Evolutionary conservation across 1,140 invertebrate species (phyloP).

Genomic region (Trichonephila inaurata): DNA sequence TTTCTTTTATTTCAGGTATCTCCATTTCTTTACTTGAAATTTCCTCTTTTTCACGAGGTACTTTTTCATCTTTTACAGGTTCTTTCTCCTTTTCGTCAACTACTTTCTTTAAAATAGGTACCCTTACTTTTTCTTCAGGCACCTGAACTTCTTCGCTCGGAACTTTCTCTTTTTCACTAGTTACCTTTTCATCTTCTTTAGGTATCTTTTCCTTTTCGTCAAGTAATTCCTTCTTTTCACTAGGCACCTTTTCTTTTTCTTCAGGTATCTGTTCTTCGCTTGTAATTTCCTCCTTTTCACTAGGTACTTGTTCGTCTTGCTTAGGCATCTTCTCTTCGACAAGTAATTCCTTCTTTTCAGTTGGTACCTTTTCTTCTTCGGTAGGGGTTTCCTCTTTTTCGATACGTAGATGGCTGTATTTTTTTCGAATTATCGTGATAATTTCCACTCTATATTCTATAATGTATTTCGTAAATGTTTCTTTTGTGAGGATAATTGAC

Average conservation of each 20-base stretch:
- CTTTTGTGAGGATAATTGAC: neutral
- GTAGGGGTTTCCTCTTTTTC: neutral
- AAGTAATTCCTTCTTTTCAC: neutral
- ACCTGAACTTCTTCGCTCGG: neutral
- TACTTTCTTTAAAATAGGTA: too few relatives aligned
- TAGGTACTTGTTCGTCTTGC: neutral
- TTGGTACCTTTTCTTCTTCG: too few relatives aligned
- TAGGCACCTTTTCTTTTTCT: neutral
- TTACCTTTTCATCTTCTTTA: too few relatives aligned
- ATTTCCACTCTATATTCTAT: slow-evolving; percentile 56
- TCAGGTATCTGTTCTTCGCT: neutral
- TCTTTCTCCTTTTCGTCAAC: slow-evolving; percentile 80
- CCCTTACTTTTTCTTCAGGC: neutral
- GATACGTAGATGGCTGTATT: neutral
- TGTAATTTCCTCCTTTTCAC: neutral
- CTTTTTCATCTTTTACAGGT: too few relatives aligned
- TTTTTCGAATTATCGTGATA: neutral
- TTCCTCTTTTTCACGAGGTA: too few relatives aligned
- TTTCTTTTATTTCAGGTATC: too few relatives aligned
- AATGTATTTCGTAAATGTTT: slow-evolving; percentile 3
- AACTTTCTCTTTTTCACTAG: too few relatives aligned
- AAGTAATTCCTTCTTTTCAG: too few relatives aligned
- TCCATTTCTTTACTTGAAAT: neutral
- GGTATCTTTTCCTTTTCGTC: neutral
- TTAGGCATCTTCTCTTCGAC: too few relatives aligned